Evolutionary conservation across 92 coral and sea anemone species (phyloP).

Genomic region (Paramuricea clavata): DNA sequence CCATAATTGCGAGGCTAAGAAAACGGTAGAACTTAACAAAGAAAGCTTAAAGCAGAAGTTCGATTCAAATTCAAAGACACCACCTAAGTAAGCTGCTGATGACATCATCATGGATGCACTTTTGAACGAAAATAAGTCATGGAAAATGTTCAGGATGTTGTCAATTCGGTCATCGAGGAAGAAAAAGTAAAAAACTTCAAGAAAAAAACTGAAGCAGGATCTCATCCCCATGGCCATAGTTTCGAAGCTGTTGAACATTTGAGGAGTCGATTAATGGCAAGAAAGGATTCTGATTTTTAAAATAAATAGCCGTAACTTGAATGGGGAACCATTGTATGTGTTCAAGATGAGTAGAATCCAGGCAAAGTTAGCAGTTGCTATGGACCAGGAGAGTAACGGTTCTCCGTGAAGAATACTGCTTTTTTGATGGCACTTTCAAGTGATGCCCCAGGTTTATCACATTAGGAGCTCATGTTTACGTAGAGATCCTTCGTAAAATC

Average conservation of each 20-base stretch:
- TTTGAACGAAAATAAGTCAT: neutral
- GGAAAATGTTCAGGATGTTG: conserved; percentile 24
- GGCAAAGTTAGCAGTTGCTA: conserved; percentile 52
- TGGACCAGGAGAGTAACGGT: conserved; percentile 29
- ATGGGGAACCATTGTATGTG: conserved; percentile 40
- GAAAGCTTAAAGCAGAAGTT: conserved; percentile 11
- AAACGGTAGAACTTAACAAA: neutral
- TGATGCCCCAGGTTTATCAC: conserved; percentile 50
- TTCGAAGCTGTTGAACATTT: conserved; percentile 36
- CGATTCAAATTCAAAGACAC: neutral
- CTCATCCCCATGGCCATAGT: conserved; percentile 30
- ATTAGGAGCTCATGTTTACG: conserved; percentile 38
- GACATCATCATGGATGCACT: conserved; percentile 43
- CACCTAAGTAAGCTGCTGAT: conserved; percentile 43
- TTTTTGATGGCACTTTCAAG: conserved; percentile 50
- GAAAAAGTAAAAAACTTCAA: conserved; percentile 17
- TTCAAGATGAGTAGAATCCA: conserved; percentile 59
- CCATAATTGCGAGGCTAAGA: conserved; percentile 20
- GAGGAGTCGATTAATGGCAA: neutral
- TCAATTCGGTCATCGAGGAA: conserved; percentile 23
- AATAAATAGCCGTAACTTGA: conserved; percentile 14
- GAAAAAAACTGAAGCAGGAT: neutral
- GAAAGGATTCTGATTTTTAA: conserved; percentile 31
- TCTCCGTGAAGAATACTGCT: conserved; percentile 40
- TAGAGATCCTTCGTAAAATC: neutral